phyloP scores from a whole-genome alignment of 2,888 invertebrate genomes.

The Sialis lutaria region DNA sequence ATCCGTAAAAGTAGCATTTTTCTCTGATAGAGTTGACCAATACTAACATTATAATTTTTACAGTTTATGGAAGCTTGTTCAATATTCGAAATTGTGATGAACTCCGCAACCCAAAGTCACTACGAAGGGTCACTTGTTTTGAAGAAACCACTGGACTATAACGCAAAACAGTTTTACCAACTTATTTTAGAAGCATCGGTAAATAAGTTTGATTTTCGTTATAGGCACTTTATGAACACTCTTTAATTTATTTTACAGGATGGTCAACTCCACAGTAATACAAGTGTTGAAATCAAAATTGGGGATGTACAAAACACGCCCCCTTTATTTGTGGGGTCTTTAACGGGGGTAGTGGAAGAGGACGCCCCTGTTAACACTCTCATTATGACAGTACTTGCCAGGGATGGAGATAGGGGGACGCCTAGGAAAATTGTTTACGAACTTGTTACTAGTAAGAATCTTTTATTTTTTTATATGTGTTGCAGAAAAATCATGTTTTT shows the following conservation, averaged over 20 bases:
- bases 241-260: constrained; percentile 35
- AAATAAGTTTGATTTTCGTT: too few relatives aligned
- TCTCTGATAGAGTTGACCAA: too few relatives aligned
- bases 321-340: constrained; percentile 64
- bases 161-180: constrained; percentile 58
- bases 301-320: constrained; percentile 77
- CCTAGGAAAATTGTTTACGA: constrained; percentile 65
- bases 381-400: constrained; percentile 60
- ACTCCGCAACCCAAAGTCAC: constrained; percentile 44
- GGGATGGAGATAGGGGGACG: constrained; percentile 71
- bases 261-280: constrained; percentile 53
- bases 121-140: constrained; percentile 60
- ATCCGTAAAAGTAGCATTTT: too few relatives aligned
- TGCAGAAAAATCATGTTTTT: neutral
- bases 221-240: too few relatives aligned
- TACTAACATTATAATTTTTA: constrained; percentile 13
- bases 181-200: constrained; percentile 61
- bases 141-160: constrained; percentile 54
- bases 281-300: constrained; percentile 60
- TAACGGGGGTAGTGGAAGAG: constrained; percentile 63
- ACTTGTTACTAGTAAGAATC: constrained; percentile 55
- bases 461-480: neutral
- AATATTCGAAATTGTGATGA: constrained; percentile 44
- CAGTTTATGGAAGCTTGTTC: constrained; percentile 55
- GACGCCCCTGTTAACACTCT: constrained; percentile 70